phyloP scores from a whole-genome alignment of 2,888 invertebrate species.

The Drosophila emarginata region DNA sequence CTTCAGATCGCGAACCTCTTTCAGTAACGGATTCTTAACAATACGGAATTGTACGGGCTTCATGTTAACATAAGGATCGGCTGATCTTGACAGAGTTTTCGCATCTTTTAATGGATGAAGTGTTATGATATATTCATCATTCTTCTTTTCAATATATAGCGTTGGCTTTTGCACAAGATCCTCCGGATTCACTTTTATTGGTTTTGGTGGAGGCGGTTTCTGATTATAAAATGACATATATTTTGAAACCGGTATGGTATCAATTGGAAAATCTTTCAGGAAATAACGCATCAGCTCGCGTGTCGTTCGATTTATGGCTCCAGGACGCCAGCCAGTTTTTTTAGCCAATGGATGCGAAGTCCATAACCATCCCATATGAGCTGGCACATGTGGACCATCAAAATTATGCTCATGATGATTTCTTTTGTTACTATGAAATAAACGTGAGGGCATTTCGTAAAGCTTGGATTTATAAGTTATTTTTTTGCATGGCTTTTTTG shows the following conservation, averaged over 20 bases:
- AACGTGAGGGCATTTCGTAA: constrained; percentile 28
- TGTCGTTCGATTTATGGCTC: constrained; percentile 79
- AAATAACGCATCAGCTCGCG: constrained; percentile 80
- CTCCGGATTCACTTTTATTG: constrained; percentile 77
- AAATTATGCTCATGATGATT: constrained; percentile 84
- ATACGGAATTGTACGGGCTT: constrained; percentile 88
- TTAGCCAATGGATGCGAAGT: constrained; percentile 73
- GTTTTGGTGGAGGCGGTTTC: constrained; percentile 65
- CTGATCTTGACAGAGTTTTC: constrained; percentile 84
- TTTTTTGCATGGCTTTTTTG: background rate
- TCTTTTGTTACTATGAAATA: background rate
- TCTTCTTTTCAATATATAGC: constrained; percentile 86
- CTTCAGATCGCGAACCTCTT: constrained; percentile 84
- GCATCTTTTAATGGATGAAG: constrained; percentile 87
- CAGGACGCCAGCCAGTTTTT: constrained; percentile 80
- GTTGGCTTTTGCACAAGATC: constrained; percentile 84
- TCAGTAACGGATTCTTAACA: constrained; percentile 84
- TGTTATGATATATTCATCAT: constrained; percentile 86
- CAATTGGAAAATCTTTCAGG: constrained; percentile 79
- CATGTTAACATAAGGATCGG: constrained; percentile 87
- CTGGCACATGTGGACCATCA: constrained; percentile 84
- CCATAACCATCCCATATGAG: constrained; percentile 88
- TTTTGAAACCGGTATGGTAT: constrained; percentile 75
- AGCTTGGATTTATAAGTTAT: constrained; percentile 34
- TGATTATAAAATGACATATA: constrained; percentile 63